Conservation (phyloP, 2,888 invertebrate species). For the Noctua janthina region DNA sequence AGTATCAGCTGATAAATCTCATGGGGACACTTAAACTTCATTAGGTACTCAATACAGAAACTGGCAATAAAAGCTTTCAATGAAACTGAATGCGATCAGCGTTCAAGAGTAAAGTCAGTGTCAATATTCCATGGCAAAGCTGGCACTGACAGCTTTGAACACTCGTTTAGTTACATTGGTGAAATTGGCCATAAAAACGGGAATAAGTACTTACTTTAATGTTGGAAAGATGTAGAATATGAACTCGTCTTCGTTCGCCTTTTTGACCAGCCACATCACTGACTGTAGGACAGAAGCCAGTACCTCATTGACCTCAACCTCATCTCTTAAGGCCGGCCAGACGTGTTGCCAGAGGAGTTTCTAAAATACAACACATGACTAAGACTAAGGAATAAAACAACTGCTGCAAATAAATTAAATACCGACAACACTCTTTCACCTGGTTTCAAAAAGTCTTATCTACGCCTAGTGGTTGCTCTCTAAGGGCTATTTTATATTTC, state of each 20-base stretch:
- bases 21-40: no score
- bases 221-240: constrained; percentile 95
- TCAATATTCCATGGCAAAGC: not conserved
- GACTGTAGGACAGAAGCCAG: constrained; percentile 96
- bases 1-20: no score
- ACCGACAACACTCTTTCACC: not conserved
- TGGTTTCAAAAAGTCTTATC: not conserved
- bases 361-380: constrained; percentile 88
- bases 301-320: constrained; percentile 96
- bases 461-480: not conserved
- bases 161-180: not conserved
- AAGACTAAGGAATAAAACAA: constrained; percentile 2
- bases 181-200: not conserved
- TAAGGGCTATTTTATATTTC: not conserved
- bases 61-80: not conserved
- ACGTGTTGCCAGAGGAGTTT: constrained; percentile 98
- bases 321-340: constrained; percentile 96
- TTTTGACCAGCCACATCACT: constrained; percentile 95
- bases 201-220: constrained; percentile 92
- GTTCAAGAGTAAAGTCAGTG: not conserved
- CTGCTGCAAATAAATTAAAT: not conserved
- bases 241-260: constrained; percentile 94
- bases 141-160: not conserved
- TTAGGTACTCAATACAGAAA: not conserved
- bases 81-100: not conserved